Conservation (phyloP, 2,888 invertebrate genomes). For the Synergus laeviventris region DNA sequence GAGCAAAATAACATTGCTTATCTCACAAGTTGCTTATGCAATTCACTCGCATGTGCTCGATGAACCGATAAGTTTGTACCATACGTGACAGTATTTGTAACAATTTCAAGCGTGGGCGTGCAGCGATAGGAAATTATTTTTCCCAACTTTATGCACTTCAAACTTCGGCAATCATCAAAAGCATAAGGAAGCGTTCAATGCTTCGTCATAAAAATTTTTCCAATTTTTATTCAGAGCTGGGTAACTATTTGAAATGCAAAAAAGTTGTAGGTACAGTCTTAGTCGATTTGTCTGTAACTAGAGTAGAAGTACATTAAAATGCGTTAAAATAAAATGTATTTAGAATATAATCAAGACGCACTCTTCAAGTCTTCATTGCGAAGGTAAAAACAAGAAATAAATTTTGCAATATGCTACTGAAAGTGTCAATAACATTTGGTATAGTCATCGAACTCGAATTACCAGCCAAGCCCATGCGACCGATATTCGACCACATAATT, state of each 20-base stretch:
- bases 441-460: slow-evolving; percentile 35
- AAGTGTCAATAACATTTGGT: slow-evolving; percentile 14
- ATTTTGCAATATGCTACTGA: background rate
- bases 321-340: background rate
- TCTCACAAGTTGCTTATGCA: slow-evolving; percentile 62
- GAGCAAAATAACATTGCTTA: slow-evolving; percentile 67
- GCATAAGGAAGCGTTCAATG: too few species aligned
- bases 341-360: background rate
- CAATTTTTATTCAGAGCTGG: too few species aligned
- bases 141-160: background rate
- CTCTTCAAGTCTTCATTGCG: background rate
- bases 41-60: slow-evolving; percentile 59
- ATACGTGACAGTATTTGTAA: slow-evolving; percentile 42
- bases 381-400: background rate
- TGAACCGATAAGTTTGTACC: slow-evolving; percentile 65
- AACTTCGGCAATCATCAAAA: background rate
- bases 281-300: too few species aligned
- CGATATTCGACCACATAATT: slow-evolving; percentile 24
- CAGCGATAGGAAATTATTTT: slow-evolving; percentile 2
- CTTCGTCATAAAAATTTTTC: too few species aligned
- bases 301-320: background rate
- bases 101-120: slow-evolving; percentile 8
- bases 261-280: too few species aligned
- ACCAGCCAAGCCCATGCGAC: slow-evolving; percentile 26
- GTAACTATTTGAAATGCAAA: too few species aligned